Evolutionary conservation across 2,113 vertebrate species (phyloP), one percentile per base, ranked within the genome.

Genomic region (Piliocolobus tephrosceles): DNA sequence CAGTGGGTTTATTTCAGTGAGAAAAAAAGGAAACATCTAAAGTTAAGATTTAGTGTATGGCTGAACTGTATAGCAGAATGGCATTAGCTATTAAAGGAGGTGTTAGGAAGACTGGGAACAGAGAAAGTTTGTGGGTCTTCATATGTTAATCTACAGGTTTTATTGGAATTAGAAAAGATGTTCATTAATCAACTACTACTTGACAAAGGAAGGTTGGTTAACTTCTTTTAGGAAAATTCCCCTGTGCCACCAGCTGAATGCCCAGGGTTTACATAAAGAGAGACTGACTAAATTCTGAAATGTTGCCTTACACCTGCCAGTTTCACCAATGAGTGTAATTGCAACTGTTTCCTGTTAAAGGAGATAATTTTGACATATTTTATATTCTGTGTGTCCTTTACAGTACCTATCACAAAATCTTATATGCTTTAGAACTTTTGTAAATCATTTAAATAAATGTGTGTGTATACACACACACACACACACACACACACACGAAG

Each of bases 361-460:
- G 6, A 88, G 27, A 76, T 8, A 84, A 72, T 58, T 4, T 5
- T 40, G 30, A 61, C 10, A 38, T 66, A 61, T 17, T 86, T 87
- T 35, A 32, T 18, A 58, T 22, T 58, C 38, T 22, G 3, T 40
- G 80, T 61, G 18, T 47, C 23, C 18, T 80, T 64, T 75, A 40
- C 0, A 50, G 3, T 13, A 32, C 11, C 23, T 55, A 78, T 64
- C 58, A 82, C 6, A 88, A 45, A 94, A n/a, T 40, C 18, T 72
- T 91, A 40, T 3, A 86, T 35, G 75, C 5, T 88, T 3, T 25
- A 18, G 25, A 11, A 20, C 23, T 95, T 93, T 38, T 61, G 55
- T 55, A 86, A 58, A 76, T 57, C 43, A 88, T 61, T 96, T 91
- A 58, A 91, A 94, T 85, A 81, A 90, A 61, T 22, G 7, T 35